Conservation (phyloP, 2,888 invertebrate genomes). For the Ceramica pisi region DNA sequence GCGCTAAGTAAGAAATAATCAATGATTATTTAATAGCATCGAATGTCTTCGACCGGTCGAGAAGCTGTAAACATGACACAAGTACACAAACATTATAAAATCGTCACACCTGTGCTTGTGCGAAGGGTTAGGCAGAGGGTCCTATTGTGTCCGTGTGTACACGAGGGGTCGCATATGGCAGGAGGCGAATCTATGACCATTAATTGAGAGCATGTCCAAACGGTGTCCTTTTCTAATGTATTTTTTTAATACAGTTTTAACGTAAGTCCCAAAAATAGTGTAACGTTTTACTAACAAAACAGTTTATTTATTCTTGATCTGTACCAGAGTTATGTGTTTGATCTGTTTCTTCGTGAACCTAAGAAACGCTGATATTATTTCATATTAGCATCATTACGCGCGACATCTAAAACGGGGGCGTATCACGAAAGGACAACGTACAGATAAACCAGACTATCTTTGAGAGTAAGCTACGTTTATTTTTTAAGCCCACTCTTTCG, state of each 20-base stretch:
- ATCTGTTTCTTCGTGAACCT: not conserved
- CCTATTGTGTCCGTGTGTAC: conserved; percentile 27
- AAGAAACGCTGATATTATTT: conserved; percentile 17
- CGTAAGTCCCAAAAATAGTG: not conserved
- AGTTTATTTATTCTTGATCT: not conserved
- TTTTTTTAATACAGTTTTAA: conserved; percentile 7
- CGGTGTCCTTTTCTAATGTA: conserved; percentile 15
- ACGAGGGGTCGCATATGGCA: conserved; percentile 38
- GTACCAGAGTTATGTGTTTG: not conserved
- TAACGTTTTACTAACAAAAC: not conserved
- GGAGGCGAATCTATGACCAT: conserved; percentile 33
- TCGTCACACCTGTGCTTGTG: conserved; percentile 50
- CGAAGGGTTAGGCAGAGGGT: conserved; percentile 53
- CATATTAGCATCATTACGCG: conserved; percentile 11
- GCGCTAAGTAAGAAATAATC: not conserved
- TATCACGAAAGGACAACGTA: conserved; percentile 19
- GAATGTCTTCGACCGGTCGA: not conserved
- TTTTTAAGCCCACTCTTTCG: conserved; percentile 3
- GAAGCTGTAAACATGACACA: conserved; percentile 37
- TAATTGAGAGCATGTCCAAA: conserved; percentile 25
- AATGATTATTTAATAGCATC: conserved; percentile 14
- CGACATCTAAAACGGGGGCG: conserved; percentile 17
- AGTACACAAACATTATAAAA: conserved; percentile 36
- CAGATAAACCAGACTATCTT: conserved; percentile 6
- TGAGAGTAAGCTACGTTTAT: conserved; percentile 8